Percentiles rank a stretch among this genome's conserved stretches.
phyloP scores from a whole-genome alignment of 2,797 vertebrate genomes.

The Sibirionetta formosa region DNA sequence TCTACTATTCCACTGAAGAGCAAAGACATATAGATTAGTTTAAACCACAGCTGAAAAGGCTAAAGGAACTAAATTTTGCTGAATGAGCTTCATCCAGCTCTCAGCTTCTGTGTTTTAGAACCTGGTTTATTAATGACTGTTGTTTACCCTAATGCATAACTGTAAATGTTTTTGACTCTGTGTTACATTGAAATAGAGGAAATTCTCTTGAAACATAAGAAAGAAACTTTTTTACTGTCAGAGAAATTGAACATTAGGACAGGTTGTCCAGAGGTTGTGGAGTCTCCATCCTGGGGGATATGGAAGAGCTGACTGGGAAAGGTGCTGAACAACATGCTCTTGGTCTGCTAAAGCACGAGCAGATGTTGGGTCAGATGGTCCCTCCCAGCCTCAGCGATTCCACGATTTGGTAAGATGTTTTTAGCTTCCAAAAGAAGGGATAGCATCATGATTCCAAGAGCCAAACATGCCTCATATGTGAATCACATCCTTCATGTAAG shows the following conservation, averaged over 20 bases:
- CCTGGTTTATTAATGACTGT: background rate
- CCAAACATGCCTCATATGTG: background rate
- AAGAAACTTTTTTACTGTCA: background rate
- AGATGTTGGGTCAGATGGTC: background rate
- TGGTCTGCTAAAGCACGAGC: background rate
- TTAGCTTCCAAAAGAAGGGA: background rate
- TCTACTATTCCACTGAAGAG: background rate
- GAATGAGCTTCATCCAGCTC: background rate
- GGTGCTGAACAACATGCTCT: background rate
- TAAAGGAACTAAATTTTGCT: background rate
- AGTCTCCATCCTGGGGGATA: background rate
- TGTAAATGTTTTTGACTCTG: background rate
- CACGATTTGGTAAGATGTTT: rapidly evolving
- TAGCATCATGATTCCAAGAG: background rate
- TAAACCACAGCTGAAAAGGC: background rate
- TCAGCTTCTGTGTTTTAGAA: background rate
- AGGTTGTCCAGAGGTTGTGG: background rate
- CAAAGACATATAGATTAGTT: background rate
- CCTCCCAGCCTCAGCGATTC: background rate
- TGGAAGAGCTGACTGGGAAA: background rate
- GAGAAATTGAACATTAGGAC: background rate
- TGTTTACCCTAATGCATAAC: background rate
- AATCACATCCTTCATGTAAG: background rate
- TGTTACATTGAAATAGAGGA: background rate
- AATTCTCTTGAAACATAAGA: background rate